A percentile compares a stretch with the other conserved stretches of the same genome.
phyloP scores from a whole-genome alignment of 2,797 vertebrate species.

The Lepilemur septentrionalis region DNA sequence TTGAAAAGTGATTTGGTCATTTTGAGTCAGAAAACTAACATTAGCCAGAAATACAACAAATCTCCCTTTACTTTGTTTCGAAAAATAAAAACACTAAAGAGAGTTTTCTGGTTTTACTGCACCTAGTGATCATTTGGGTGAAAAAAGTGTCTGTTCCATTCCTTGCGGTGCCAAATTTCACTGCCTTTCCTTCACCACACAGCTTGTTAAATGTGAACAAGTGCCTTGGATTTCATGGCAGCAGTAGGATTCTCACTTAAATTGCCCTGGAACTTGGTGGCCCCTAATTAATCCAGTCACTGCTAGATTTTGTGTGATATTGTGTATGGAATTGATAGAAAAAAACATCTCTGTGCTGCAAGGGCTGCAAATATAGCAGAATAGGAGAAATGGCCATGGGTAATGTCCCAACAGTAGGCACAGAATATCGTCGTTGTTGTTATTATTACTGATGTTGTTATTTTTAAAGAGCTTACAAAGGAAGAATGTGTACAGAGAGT shows the following conservation, averaged over 20 bases:
- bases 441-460: not conserved
- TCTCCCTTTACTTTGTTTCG: slow-evolving; percentile 59
- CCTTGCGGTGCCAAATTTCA: not conserved
- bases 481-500: not conserved
- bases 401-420: not conserved
- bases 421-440: not conserved
- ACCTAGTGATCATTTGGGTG: slow-evolving; percentile 40
- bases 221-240: not conserved
- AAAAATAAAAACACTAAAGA: not conserved
- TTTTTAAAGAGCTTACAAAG: not conserved
- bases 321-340: slow-evolving; percentile 59
- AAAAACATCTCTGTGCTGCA: slow-evolving; percentile 56
- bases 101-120: slow-evolving; percentile 39
- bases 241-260: not conserved
- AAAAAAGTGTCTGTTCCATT: slow-evolving; percentile 1
- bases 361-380: slow-evolving; percentile 71
- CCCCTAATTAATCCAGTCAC: slow-evolving; percentile 58
- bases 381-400: slow-evolving; percentile 30
- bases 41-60: slow-evolving; percentile 59
- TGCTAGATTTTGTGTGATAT: slow-evolving; percentile 58
- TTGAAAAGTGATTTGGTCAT: slow-evolving; percentile 45
- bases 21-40: slow-evolving; percentile 49
- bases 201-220: slow-evolving; percentile 1
- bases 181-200: not conserved
- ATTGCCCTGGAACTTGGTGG: slow-evolving; percentile 50